Evolutionary conservation across 2,113 vertebrate genomes (phyloP).

Genomic region (Crotalus helleri): DNA sequence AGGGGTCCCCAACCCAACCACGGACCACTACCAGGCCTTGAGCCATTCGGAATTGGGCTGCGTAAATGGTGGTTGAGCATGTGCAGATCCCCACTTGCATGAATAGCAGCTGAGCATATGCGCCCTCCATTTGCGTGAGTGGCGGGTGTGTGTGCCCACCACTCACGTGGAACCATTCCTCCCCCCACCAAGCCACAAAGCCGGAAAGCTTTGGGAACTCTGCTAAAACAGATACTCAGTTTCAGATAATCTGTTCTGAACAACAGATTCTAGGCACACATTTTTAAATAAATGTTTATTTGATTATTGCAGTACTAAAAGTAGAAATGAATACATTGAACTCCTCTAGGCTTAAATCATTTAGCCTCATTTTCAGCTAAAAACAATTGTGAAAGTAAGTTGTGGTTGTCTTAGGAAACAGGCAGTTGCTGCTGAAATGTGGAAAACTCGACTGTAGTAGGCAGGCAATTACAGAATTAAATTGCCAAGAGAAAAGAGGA

Average conservation of each 20-base stretch:
- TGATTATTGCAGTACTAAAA: constrained; percentile 68
- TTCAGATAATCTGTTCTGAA: too few relatives aligned
- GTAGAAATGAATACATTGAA: constrained; percentile 43
- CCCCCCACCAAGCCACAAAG: neutral
- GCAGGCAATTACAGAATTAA: neutral
- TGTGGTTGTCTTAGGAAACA: neutral
- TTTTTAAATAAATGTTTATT: constrained; percentile 63
- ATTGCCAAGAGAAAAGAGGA: neutral
- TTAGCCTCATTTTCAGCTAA: constrained; percentile 57
- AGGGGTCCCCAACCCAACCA: accelerated
- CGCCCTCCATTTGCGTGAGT: neutral
- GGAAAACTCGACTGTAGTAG: neutral
- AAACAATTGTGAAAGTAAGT: neutral
- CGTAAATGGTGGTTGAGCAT: neutral
- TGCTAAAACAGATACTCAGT: neutral
- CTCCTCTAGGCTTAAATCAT: constrained; percentile 46
- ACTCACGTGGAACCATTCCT: neutral
- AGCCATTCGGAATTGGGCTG: neutral
- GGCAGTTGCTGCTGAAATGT: neutral
- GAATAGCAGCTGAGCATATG: neutral
- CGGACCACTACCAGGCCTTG: neutral
- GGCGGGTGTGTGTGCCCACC: too few relatives aligned
- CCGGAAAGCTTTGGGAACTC: neutral
- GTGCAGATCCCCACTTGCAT: neutral
- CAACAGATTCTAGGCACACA: neutral